Percentiles rank a stretch among this genome's conserved stretches.
Conservation (phyloP, 2,888 invertebrate species). For the Alitta virens region DNA sequence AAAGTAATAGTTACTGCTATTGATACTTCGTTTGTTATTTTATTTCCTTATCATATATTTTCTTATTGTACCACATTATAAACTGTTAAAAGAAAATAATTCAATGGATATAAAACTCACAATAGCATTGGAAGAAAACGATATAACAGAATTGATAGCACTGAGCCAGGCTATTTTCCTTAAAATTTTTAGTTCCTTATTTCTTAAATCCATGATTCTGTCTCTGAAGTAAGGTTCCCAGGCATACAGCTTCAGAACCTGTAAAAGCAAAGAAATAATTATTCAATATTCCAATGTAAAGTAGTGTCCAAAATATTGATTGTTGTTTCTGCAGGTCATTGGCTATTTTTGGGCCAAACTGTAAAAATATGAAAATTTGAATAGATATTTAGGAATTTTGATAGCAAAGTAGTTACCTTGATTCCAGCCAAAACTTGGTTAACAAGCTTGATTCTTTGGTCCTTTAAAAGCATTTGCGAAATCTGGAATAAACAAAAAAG, state of each 20-base stretch:
- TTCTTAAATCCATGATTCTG: constrained; percentile 45
- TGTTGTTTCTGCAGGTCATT: no score
- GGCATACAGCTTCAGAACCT: constrained; percentile 54
- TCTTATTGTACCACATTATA: no score
- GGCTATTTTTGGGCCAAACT: no score
- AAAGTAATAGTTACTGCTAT: no score
- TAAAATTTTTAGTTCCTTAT: constrained; percentile 52
- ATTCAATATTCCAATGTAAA: no score
- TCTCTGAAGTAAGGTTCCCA: constrained; percentile 57
- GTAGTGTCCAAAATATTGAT: no score
- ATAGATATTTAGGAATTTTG: no score
- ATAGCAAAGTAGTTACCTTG: no score
- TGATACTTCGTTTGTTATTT: background rate
- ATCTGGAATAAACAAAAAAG: constrained; percentile 3
- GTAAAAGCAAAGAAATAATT: no score
- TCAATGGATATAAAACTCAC: background rate
- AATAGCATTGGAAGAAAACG: constrained; percentile 12
- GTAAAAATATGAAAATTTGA: no score
- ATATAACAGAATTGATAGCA: constrained; percentile 25
- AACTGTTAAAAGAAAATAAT: no score
- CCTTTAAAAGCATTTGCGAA: constrained; percentile 22
- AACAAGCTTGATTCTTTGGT: constrained; percentile 18
- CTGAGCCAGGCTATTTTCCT: constrained; percentile 43
- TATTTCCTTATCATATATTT: background rate
- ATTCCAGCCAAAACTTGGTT: constrained; percentile 24